Base-by-base conservation (phyloP, 1,140 invertebrate species). In the Zaprionus camerounensis region DNA sequence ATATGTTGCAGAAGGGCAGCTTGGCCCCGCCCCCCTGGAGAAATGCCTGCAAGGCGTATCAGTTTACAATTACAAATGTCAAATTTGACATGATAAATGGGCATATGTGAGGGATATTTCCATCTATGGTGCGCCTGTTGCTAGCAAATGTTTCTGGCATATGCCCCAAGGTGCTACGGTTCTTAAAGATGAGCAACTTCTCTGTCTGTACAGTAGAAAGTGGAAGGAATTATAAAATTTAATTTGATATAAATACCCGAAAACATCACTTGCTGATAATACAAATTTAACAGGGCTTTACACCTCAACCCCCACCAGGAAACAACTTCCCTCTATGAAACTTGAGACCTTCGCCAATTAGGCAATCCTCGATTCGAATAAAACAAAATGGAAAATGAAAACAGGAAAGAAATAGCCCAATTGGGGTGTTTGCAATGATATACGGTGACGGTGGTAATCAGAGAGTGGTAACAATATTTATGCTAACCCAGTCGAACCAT, bases 11-110 rank as follows among this genome's bases (percentile, higher is more conserved):
- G 66, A 44, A 71, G 77, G 70, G 67, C 69, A 66, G 68, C 71
- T 61, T 71, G 58, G 74, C 51, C 28, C 63, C 15, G 36, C 67
- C 64, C 59, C 7, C 36, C 4, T n/a, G 1, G 20, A 38, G 22
- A 61, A 62, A 57, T 78, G 78, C 75, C 81, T 71, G 31, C 71
- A 51, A 84, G 84, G 81, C 84, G 70, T 90, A 88, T 88, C 84
- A 88, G 85, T 88, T 88, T 88, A 88, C 84, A 88, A 88, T 90
- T 90, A 88, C 84, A 88, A 88, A 88, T 88, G 84, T 88, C 84
- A 88, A 87, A 78, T 71, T 84, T 84, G 85, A 88, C 85, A 88
- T 88, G 84, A 88, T 90, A 90, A 84, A 88, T 88, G 85, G 78
- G 85, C 84, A 88, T 90, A 90, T 88, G 84, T 88, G 84, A 71